Conservation (phyloP, 2,888 invertebrate genomes). For the Agonopterix alstromeriana region DNA sequence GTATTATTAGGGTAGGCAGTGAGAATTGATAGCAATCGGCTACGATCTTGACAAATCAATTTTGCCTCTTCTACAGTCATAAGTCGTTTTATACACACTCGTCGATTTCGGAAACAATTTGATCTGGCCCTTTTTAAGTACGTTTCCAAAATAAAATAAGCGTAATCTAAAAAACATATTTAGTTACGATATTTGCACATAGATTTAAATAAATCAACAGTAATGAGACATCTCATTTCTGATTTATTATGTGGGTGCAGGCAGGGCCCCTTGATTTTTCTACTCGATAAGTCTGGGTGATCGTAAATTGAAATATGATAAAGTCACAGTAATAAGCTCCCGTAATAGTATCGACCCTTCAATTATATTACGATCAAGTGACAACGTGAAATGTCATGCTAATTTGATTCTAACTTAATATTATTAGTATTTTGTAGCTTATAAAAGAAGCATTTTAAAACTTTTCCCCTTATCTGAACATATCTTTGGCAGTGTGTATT, state of each 20-base stretch:
- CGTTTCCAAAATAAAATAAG: too few relatives aligned
- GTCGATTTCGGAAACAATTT: too few relatives aligned
- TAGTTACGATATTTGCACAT: too few relatives aligned
- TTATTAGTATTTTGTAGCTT: neutral
- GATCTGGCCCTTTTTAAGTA: too few relatives aligned
- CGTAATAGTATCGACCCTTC: constrained; percentile 46
- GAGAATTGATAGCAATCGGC: too few relatives aligned
- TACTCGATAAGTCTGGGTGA: constrained; percentile 69
- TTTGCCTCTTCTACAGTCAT: too few relatives aligned
- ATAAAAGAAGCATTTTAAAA: neutral
- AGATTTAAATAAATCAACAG: constrained; percentile 40
- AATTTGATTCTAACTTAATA: constrained; percentile 13
- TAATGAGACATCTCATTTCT: constrained; percentile 69
- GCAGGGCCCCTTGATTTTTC: constrained; percentile 60
- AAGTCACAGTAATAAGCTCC: constrained; percentile 71
- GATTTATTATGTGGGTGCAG: constrained; percentile 63
- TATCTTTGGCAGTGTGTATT: too few relatives aligned
- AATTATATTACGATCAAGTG: constrained; percentile 33
- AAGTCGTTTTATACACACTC: too few relatives aligned
- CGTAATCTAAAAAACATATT: too few relatives aligned
- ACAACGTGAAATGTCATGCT: constrained; percentile 25
- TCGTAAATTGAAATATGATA: constrained; percentile 77
- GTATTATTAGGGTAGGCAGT: too few relatives aligned
- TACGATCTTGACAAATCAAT: too few relatives aligned
- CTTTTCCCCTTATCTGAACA: too few relatives aligned